phyloP scores from a whole-genome alignment of 2,113 vertebrate species.

The Dasyornis broadbenti region DNA sequence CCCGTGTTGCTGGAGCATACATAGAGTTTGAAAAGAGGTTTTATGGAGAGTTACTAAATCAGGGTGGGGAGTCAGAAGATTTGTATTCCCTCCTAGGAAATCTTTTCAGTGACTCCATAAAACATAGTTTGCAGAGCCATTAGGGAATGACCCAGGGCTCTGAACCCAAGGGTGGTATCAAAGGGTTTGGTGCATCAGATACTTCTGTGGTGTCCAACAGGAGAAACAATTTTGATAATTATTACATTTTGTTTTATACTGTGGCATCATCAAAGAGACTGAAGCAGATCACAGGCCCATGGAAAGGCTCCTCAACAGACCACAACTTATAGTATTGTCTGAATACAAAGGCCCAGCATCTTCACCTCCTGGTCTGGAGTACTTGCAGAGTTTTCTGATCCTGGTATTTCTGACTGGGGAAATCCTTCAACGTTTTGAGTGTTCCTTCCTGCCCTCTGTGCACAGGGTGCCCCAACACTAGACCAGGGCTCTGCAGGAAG shows the following conservation, averaged over 20 bases:
- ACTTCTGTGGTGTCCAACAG: background rate
- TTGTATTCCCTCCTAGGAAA: background rate
- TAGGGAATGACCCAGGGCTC: background rate
- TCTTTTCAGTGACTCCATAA: background rate
- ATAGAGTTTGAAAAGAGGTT: background rate
- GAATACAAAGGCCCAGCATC: background rate
- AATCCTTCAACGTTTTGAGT: background rate
- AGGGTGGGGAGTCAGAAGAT: background rate
- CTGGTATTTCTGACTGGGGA: background rate
- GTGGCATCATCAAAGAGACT: background rate
- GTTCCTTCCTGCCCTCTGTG: background rate
- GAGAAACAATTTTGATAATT: background rate
- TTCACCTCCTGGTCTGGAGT: background rate
- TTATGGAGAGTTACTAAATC: background rate
- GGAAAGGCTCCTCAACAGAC: background rate
- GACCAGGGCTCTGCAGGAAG: background rate
- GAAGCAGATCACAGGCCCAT: rapidly evolving
- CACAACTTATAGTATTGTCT: background rate
- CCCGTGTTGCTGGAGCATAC: background rate
- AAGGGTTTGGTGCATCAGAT: background rate
- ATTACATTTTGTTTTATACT: background rate
- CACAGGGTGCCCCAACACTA: background rate
- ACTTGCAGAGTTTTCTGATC: background rate
- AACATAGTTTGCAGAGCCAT: background rate
- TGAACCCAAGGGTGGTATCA: background rate